Percentiles rank a stretch among this genome's conserved stretches.
phyloP scores from a whole-genome alignment of 2,797 vertebrate genomes.

The Sebastes steindachneri region DNA sequence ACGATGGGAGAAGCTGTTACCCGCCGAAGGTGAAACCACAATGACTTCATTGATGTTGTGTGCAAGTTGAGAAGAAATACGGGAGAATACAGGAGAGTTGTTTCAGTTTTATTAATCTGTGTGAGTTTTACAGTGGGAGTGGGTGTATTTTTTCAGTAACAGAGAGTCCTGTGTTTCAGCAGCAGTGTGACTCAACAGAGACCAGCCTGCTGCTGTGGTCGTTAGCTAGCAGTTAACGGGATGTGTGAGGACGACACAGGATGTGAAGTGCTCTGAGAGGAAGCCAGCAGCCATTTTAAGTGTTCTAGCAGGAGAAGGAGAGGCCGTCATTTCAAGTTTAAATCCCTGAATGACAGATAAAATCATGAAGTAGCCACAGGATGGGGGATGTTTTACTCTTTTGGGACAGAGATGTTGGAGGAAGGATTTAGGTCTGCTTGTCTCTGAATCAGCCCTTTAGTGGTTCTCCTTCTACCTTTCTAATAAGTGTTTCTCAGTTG shows the following conservation, averaged over 20 bases:
- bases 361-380: background rate
- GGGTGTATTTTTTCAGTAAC: conserved; percentile 55
- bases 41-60: conserved; percentile 26
- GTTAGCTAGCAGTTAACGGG: conserved; percentile 37
- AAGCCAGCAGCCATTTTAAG: conserved; percentile 59
- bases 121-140: conserved; percentile 46
- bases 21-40: conserved; percentile 28
- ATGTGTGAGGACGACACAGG: conserved; percentile 62
- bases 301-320: conserved; percentile 37
- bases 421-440: background rate
- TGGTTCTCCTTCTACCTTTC: background rate
- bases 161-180: conserved; percentile 58
- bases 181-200: conserved; percentile 61
- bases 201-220: conserved; percentile 39
- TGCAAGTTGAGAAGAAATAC: background rate
- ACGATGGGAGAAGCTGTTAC: conserved; percentile 15
- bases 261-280: conserved; percentile 61
- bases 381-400: conserved; percentile 1
- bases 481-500: background rate
- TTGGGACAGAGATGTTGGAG: background rate
- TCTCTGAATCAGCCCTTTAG: background rate
- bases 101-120: conserved; percentile 17
- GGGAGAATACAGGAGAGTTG: background rate
- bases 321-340: conserved; percentile 1
- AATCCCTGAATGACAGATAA: conserved; percentile 22